Percentiles rank a stretch among this genome's conserved stretches.
phyloP scores from a whole-genome alignment of 2,797 vertebrate species.

The Myripristis murdjan region DNA sequence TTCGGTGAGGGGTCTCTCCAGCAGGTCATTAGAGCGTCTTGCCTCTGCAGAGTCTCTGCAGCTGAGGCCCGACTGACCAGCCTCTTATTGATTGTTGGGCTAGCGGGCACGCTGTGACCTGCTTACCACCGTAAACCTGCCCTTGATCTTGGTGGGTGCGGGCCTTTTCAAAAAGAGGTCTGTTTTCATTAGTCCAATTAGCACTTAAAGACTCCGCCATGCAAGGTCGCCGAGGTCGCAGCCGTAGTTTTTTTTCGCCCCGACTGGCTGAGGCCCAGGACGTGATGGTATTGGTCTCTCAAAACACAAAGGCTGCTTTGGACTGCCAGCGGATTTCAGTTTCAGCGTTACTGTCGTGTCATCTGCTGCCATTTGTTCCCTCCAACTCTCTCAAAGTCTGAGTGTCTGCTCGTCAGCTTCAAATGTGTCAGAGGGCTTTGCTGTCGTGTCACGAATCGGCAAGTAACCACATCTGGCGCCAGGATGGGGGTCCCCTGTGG shows the following conservation, averaged over 20 bases:
- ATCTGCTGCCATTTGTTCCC: too few relatives aligned
- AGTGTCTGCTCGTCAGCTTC: too few relatives aligned
- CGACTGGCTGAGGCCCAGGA: background rate
- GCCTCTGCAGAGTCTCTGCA: slow-evolving; percentile 17
- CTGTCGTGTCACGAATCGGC: too few relatives aligned
- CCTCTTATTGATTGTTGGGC: slow-evolving; percentile 25
- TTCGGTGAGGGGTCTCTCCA: slow-evolving; percentile 46
- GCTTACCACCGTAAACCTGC: slow-evolving; percentile 39
- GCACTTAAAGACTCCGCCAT: slow-evolving; percentile 21
- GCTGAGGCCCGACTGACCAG: slow-evolving; percentile 14
- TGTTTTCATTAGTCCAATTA: slow-evolving; percentile 47
- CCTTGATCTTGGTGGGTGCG: slow-evolving; percentile 56
- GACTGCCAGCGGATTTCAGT: too few relatives aligned
- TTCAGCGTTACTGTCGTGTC: too few relatives aligned
- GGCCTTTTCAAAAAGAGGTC: slow-evolving; percentile 26
- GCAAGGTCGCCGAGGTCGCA: slow-evolving; percentile 23
- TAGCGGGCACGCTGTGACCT: slow-evolving; percentile 32
- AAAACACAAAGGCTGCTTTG: too few relatives aligned
- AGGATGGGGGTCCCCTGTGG: too few relatives aligned
- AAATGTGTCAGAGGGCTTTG: too few relatives aligned
- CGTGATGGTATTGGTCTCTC: too few relatives aligned
- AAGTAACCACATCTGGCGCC: too few relatives aligned
- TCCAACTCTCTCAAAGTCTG: too few relatives aligned
- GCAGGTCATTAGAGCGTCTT: slow-evolving; percentile 58
- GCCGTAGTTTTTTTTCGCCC: slow-evolving; percentile 20